Evolutionary conservation across 1,140 invertebrate species (phyloP).

Genomic region (Diachasma alloeum): DNA sequence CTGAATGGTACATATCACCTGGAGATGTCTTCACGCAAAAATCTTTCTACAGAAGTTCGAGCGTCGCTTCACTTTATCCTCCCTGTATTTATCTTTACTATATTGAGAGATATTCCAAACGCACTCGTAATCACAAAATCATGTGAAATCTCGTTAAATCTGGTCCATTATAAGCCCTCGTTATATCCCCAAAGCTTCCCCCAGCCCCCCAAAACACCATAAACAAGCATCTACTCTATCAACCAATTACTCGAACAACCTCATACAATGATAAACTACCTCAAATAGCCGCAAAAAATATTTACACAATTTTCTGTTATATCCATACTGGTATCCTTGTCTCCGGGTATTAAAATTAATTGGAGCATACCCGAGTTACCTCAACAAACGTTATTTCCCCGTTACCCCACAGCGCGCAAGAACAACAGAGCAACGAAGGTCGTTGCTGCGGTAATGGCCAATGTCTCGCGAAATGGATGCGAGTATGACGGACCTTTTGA

Average conservation of each 20-base stretch:
- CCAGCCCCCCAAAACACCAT: too few species aligned
- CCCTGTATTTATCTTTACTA: too few species aligned
- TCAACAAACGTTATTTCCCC: not conserved
- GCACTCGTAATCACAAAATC: too few species aligned
- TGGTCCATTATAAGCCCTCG: too few species aligned
- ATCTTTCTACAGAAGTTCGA: too few species aligned
- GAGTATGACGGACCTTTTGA: conserved; percentile 14
- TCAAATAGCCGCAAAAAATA: not conserved
- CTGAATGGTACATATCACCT: too few species aligned
- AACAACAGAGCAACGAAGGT: conserved; percentile 12
- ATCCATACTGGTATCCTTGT: not conserved
- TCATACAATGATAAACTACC: too few species aligned
- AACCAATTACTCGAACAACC: not conserved
- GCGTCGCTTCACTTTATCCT: too few species aligned
- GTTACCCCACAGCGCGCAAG: not conserved
- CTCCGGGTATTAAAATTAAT: conserved; percentile 1
- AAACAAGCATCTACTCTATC: not conserved
- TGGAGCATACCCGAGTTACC: conserved; percentile 1
- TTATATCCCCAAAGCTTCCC: too few species aligned
- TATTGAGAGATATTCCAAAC: too few species aligned
- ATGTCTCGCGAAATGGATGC: conserved; percentile 21
- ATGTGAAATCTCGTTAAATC: too few species aligned
- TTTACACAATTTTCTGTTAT: not conserved
- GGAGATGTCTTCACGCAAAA: too few species aligned
- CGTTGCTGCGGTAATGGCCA: conserved; percentile 20